Evolutionary conservation across 1,140 invertebrate genomes (phyloP).

Genomic region (Drosophila guanche): DNA sequence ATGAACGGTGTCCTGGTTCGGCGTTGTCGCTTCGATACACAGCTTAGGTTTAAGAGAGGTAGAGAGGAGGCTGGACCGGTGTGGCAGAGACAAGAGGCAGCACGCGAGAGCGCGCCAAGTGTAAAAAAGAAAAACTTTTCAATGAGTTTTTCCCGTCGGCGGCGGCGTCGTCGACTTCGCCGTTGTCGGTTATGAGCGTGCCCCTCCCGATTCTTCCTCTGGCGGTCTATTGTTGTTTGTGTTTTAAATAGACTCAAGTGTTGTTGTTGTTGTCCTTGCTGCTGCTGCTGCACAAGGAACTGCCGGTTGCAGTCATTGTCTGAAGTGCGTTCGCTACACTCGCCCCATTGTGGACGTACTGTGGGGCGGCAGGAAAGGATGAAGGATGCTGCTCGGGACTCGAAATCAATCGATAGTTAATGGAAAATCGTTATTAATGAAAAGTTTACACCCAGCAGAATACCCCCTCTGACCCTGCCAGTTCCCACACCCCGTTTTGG

Average conservation of each 20-base stretch:
- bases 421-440: conserved; percentile 84
- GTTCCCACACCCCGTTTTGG: conserved; percentile 3
- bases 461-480: neutral
- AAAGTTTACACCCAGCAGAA: conserved; percentile 60
- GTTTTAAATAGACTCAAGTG: conserved; percentile 78
- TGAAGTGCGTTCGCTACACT: conserved; percentile 77
- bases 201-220: conserved; percentile 6
- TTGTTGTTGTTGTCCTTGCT: conserved; percentile 36
- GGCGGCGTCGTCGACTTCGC: conserved; percentile 32
- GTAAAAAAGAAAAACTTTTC: conserved; percentile 81
- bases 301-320: conserved; percentile 75
- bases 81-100: conserved; percentile 2
- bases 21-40: conserved; percentile 51
- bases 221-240: conserved; percentile 76
- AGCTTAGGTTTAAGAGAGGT: conserved; percentile 40
- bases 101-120: conserved; percentile 69
- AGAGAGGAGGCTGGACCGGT: neutral
- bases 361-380: conserved; percentile 36
- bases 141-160: conserved; percentile 82
- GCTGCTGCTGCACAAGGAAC: conserved; percentile 33
- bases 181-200: conserved; percentile 70
- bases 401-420: conserved; percentile 84
- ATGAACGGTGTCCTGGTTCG: conserved; percentile 2
- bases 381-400: conserved; percentile 62
- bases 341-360: conserved; percentile 38